phyloP scores from a whole-genome alignment of 92 coral and sea anemone genomes.

The Zoanthus sociatus region DNA sequence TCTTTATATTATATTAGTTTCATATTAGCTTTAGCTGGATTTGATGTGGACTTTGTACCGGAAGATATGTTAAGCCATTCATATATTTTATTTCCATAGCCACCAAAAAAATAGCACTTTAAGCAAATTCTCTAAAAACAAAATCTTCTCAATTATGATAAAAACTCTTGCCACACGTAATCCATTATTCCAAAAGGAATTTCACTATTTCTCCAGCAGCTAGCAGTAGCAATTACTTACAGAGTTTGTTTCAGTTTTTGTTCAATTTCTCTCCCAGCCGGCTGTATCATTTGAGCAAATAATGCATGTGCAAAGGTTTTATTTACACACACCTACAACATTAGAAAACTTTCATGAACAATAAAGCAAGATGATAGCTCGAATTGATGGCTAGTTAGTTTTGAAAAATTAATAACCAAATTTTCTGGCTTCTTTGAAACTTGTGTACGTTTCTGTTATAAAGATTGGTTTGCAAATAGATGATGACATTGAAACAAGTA shows the following conservation, averaged over 20 bases:
- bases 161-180: no score
- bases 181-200: background rate
- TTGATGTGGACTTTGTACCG: no score
- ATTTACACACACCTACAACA: background rate
- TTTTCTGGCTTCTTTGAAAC: background rate
- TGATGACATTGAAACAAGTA: background rate
- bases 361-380: background rate
- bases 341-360: background rate
- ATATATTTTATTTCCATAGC: no score
- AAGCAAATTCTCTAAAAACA: no score
- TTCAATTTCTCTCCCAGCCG: background rate
- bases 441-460: background rate
- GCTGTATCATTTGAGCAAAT: background rate
- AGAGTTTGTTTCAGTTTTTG: background rate
- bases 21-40: no score
- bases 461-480: no score
- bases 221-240: background rate
- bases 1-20: no score
- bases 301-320: background rate
- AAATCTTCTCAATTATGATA: no score
- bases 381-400: background rate
- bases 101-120: no score
- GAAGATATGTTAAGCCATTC: no score
- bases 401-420: background rate
- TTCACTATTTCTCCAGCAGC: background rate